Percentiles rank a stretch among this genome's conserved stretches.
phyloP scores from a whole-genome alignment of 2,888 invertebrate species.

The Dinocampus coccinellae region DNA sequence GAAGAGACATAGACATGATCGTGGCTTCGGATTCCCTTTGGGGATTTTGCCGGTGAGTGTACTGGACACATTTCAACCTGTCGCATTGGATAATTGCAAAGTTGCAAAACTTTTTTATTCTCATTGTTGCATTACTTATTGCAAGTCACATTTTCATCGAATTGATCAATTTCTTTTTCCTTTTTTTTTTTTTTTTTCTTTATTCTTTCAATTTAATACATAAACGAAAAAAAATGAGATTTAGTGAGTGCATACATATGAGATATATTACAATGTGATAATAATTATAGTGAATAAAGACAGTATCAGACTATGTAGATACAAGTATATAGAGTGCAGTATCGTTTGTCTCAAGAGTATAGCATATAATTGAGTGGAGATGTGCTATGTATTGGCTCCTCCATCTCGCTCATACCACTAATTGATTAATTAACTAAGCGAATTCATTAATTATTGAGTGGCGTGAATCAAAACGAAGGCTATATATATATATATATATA shows the following conservation, averaged over 20 bases:
- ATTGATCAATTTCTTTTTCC: background rate
- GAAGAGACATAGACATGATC: conserved; percentile 2
- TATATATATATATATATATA: too few species aligned
- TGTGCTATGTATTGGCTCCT: background rate
- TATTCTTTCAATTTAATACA: background rate
- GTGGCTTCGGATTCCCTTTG: background rate
- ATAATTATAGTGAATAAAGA: background rate
- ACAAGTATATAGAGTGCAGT: conserved; percentile 4
- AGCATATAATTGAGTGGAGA: background rate
- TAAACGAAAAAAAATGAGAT: background rate
- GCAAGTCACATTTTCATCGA: background rate
- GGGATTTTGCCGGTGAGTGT: background rate
- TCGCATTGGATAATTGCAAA: background rate
- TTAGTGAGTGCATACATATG: background rate
- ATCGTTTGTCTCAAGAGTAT: background rate
- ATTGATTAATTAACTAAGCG: conserved; percentile 59
- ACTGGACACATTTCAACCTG: background rate
- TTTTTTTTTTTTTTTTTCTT: background rate
- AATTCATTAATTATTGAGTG: conserved; percentile 56
- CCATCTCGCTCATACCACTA: conserved; percentile 43
- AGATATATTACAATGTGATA: background rate
- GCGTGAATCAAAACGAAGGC: background rate
- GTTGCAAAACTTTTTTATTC: background rate
- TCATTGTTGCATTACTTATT: background rate
- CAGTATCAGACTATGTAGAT: background rate